Evolutionary conservation across 2,888 invertebrate genomes (phyloP).

Genomic region (Vanessa cardui): DNA sequence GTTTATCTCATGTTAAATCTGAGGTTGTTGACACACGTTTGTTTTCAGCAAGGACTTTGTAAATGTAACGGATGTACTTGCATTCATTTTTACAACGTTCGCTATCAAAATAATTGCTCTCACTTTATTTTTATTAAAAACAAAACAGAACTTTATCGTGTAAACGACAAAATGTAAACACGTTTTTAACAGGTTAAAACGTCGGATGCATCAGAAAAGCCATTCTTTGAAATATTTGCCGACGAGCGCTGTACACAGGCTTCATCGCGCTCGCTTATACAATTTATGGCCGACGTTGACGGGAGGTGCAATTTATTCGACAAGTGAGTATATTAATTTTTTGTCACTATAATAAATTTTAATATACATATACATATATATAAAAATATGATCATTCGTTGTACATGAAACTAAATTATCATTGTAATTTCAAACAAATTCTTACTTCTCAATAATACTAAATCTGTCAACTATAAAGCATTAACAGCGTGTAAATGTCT

Average conservation of each 20-base stretch:
- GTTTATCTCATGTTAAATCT: too few species aligned
- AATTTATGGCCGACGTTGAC: slow-evolving; percentile 86
- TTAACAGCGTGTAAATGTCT: too few species aligned
- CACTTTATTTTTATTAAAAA: background rate
- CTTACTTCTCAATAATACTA: too few species aligned
- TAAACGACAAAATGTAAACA: slow-evolving; percentile 24
- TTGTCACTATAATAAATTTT: slow-evolving; percentile 8
- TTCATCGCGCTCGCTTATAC: slow-evolving; percentile 82
- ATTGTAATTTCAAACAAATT: too few species aligned
- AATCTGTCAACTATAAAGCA: too few species aligned
- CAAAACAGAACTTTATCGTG: background rate
- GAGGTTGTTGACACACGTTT: too few species aligned
- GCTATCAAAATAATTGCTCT: too few species aligned
- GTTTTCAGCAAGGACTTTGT: background rate
- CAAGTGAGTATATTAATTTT: slow-evolving; percentile 56
- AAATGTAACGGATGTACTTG: too few species aligned
- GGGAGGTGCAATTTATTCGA: slow-evolving; percentile 83
- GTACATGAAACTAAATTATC: too few species aligned
- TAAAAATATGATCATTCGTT: background rate
- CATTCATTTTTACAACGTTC: too few species aligned
- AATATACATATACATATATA: slow-evolving; percentile 24
- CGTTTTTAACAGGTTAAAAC: slow-evolving; percentile 53
- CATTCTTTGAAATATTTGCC: slow-evolving; percentile 82
- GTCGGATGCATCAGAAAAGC: slow-evolving; percentile 63
- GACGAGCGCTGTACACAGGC: slow-evolving; percentile 80